A percentile compares a stretch with the other conserved stretches of the same genome.
Evolutionary conservation across 2,113 vertebrate genomes (phyloP).

Genomic region (Neolamprologus tretocephalus): DNA sequence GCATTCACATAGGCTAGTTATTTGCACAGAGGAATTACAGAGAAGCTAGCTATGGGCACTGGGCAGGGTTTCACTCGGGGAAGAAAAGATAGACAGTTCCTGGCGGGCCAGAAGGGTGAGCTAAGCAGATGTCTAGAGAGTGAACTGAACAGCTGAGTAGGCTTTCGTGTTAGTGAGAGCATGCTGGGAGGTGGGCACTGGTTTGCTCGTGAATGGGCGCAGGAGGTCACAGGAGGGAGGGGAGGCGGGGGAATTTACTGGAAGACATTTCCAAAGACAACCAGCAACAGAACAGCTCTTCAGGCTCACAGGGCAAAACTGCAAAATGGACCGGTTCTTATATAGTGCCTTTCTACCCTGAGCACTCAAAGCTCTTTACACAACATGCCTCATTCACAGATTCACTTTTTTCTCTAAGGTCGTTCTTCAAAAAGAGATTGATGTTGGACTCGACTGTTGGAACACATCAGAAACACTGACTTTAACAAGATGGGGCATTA

Average conservation of each 20-base stretch:
- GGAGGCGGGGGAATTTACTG: rapidly evolving
- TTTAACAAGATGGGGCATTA: not conserved
- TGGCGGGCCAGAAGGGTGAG: not conserved
- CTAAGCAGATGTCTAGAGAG: not conserved
- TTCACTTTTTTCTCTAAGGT: not conserved
- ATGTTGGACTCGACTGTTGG: not conserved
- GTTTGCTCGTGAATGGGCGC: not conserved
- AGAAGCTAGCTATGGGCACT: not conserved
- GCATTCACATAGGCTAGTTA: not conserved
- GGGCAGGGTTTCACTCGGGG: not conserved
- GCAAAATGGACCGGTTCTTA: not conserved
- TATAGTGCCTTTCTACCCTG: not conserved
- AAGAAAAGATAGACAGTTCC: not conserved
- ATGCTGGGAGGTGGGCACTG: not conserved
- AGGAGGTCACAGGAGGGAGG: not conserved
- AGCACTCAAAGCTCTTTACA: not conserved
- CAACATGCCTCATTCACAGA: not conserved
- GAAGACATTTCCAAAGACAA: not conserved
- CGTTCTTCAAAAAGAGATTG: not conserved
- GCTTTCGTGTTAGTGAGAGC: not conserved
- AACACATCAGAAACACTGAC: not conserved
- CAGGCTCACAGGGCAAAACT: not conserved
- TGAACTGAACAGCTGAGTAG: not conserved
- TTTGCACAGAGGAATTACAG: not conserved
- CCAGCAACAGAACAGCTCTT: not conserved